A percentile compares a stretch with the other conserved stretches of the same genome.
Conservation (phyloP, 2,888 invertebrate genomes). For the Pyrrhia umbra region DNA sequence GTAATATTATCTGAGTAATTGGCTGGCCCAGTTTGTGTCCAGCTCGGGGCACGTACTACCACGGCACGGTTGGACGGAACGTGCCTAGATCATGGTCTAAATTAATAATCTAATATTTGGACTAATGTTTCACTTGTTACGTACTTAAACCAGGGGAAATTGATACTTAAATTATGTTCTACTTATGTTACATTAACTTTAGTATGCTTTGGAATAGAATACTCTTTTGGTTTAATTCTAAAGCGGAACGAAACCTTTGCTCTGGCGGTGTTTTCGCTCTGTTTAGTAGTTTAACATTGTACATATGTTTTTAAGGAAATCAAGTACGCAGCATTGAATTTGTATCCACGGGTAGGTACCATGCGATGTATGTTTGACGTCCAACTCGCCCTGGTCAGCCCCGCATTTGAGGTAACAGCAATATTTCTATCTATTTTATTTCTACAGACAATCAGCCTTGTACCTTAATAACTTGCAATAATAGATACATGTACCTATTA, state of each 20-base stretch:
- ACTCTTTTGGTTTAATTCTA: constrained; percentile 37
- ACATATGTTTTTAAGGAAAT: background rate
- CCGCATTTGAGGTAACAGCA: background rate
- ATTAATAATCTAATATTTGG: constrained; percentile 44
- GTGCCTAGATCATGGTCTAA: constrained; percentile 75
- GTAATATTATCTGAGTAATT: constrained; percentile 71
- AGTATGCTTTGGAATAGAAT: constrained; percentile 16
- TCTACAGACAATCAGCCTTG: background rate
- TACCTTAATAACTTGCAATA: constrained; percentile 19
- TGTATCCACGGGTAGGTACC: background rate
- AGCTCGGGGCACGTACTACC: constrained; percentile 75
- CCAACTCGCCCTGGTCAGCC: background rate
- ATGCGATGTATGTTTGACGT: background rate
- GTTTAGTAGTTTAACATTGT: constrained; percentile 25
- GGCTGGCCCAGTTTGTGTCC: constrained; percentile 76
- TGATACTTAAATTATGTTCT: constrained; percentile 34
- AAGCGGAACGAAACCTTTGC: constrained; percentile 42
- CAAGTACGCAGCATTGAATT: background rate
- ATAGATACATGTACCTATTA: constrained; percentile 29
- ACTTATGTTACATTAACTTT: constrained; percentile 35
- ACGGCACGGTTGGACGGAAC: constrained; percentile 74
- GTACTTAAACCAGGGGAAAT: constrained; percentile 20
- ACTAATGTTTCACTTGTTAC: constrained; percentile 41
- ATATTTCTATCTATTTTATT: background rate
- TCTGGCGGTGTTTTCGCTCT: constrained; percentile 33